These are phyloP conservation scores for Brachyptera putata DNA, from an alignment of 2,888 invertebrate genomes.

Conservation along the genomic window DNA sequence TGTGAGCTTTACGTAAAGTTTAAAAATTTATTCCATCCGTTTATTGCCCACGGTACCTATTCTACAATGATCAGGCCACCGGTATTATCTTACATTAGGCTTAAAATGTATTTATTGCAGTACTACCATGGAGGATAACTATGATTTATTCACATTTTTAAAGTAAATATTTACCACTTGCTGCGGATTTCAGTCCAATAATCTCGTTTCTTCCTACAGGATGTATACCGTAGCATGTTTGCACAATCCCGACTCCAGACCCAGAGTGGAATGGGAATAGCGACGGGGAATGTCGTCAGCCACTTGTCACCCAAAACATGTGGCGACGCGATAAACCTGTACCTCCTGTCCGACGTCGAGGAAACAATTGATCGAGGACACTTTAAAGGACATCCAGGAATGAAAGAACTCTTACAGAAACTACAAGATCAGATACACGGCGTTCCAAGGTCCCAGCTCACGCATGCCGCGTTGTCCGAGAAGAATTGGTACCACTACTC, in stretches of 20 bases:
- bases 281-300: slow-evolving; percentile 47
- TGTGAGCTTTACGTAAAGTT: no score
- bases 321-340: slow-evolving; percentile 63
- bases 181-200: no score
- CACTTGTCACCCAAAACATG: slow-evolving; percentile 52
- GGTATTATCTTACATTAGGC: no score
- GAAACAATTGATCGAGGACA: slow-evolving; percentile 45
- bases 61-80: no score
- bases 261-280: slow-evolving; percentile 64
- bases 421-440: slow-evolving; percentile 62
- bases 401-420: slow-evolving; percentile 60
- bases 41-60: no score
- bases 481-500: slow-evolving; percentile 82
- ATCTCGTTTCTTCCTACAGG: no score
- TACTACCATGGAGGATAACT: no score
- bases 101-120: no score
- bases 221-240: slow-evolving; percentile 52
- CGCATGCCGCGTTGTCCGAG: slow-evolving; percentile 69
- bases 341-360: slow-evolving; percentile 60
- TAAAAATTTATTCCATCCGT: no score
- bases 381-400: slow-evolving; percentile 58
- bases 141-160: no score
- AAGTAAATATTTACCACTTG: no score
- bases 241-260: slow-evolving; percentile 61
- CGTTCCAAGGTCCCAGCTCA: slow-evolving; percentile 63